Percentiles rank a stretch among this genome's conserved stretches.
phyloP scores from a whole-genome alignment of 1,140 invertebrate genomes.

The Arion vulgaris region DNA sequence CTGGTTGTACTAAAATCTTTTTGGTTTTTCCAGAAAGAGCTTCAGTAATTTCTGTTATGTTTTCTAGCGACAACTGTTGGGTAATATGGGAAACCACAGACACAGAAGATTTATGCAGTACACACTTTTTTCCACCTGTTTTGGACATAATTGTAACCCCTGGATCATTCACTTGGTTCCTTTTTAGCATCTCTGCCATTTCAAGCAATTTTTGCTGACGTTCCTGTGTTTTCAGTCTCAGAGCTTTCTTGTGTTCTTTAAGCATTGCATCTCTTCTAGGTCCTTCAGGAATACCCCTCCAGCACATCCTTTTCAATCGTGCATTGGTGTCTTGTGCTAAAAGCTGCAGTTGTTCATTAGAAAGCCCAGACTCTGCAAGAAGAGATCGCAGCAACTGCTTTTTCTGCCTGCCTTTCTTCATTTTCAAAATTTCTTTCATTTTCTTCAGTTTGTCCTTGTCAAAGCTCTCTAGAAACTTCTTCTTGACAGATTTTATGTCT shows the following conservation, averaged over 20 bases:
- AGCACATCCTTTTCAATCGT: constrained; percentile 6
- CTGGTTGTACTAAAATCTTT: constrained; percentile 15
- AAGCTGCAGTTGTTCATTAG: constrained; percentile 19
- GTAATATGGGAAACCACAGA: constrained; percentile 35
- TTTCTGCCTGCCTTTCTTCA: constrained; percentile 37
- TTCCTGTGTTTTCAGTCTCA: constrained; percentile 36
- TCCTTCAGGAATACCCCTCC: constrained; percentile 30
- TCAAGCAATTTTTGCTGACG: constrained; percentile 29
- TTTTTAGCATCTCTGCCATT: constrained; percentile 38
- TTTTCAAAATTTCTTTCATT: constrained; percentile 37
- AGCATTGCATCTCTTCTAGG: constrained; percentile 13
- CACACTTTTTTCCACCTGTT: constrained; percentile 19
- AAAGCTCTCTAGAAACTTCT: constrained; percentile 24
- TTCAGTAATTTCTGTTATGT: constrained; percentile 25
- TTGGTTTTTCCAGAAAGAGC: constrained; percentile 28
- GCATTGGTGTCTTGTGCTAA: constrained; percentile 9
- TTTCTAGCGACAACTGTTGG: constrained; percentile 28
- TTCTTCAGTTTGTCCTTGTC: constrained; percentile 36
- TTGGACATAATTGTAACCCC: constrained; percentile 26
- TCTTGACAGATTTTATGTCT: constrained; percentile 30
- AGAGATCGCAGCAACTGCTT: constrained; percentile 24
- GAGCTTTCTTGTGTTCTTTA: constrained; percentile 33
- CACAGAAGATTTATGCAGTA: constrained; percentile 27
- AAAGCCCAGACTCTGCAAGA: constrained; percentile 25
- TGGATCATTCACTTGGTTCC: constrained; percentile 28